Evolutionary conservation across 2,888 invertebrate species (phyloP), one percentile per base, ranked within the genome.

Genomic region (Hirtodrosophila trivittata): DNA sequence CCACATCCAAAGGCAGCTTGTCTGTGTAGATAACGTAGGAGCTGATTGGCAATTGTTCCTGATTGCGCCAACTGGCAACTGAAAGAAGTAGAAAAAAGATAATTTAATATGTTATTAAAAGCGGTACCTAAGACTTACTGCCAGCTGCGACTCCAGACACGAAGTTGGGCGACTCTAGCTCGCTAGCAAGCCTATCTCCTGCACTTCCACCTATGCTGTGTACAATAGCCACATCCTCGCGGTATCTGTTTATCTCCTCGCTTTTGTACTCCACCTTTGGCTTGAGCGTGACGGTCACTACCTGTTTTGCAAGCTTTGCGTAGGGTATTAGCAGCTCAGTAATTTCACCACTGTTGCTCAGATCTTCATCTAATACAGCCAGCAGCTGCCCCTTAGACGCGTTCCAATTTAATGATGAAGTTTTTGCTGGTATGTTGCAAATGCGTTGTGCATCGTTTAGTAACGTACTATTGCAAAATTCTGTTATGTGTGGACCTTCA

Each of bases 111-210:
- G n/a, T n/a, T n/a, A n/a, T n/a, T n/a, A n/a, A n/a, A n/a, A n/a
- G n/a, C n/a, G n/a, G n/a, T n/a, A n/a, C n/a, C n/a, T n/a, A n/a
- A n/a, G n/a, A 71, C 83, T 67, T 76, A 90, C 90, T 76, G 49
- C 91, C 90, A 1, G 90, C 90, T 35, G 87, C 84, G 1, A 88
- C 85, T 1, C 90, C 91, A 0, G 86, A 87, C 46, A 91, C 87
- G 30, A 91, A 91, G 65, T 90, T 90, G 0, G 90, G 90, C 7
- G 88, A 73, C 54, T 90, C 87, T n/a, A 90, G 55, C 4, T 87
- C 77, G 4, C 72, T 56, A 0, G 87, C 46, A n/a, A 33, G 10
- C 8, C 52, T 63, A 26, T 75, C 63, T 9, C 73, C 54, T 6
- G 69, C 47, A 10, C 69, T 58, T 0, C 82, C 81, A 3, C 87